Conservation (phyloP, 1,140 invertebrate species). For the Oncopeltus fasciatus region DNA sequence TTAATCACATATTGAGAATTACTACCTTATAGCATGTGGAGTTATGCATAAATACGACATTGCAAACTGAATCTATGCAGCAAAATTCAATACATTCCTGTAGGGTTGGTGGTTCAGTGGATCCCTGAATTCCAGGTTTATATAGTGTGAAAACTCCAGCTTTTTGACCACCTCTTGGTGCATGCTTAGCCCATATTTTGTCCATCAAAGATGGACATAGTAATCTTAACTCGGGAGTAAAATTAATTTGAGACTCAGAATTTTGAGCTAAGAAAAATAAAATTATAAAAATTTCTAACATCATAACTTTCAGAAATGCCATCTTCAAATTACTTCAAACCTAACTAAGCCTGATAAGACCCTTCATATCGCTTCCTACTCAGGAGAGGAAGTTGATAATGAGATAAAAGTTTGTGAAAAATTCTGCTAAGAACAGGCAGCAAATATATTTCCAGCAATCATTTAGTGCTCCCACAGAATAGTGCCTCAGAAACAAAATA, state of each 20-base stretch:
- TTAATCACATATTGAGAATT: no score
- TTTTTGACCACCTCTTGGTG: conserved; percentile 39
- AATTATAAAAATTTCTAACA: neutral
- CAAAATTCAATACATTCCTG: conserved; percentile 56
- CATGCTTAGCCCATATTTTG: conserved; percentile 20
- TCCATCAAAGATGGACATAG: conserved; percentile 20
- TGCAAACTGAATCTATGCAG: conserved; percentile 49
- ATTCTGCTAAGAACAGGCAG: no score
- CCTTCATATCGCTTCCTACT: neutral
- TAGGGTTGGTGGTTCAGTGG: conserved; percentile 29
- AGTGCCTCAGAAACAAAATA: no score
- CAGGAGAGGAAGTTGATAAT: neutral
- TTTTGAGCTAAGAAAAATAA: neutral
- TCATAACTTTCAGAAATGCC: neutral
- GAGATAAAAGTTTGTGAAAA: no score
- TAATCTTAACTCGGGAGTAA: conserved; percentile 7
- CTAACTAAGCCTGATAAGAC: neutral
- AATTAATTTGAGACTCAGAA: neutral
- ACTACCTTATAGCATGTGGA: conserved; percentile 56
- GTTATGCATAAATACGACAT: conserved; percentile 64
- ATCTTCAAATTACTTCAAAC: neutral
- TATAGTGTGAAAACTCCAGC: conserved; percentile 40
- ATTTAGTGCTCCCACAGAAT: no score
- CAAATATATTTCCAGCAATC: no score
- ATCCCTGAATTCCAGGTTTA: neutral